These are phyloP conservation scores for Labeo catla DNA, from an alignment of 2,113 vertebrate species.

Conservation along the genomic window DNA sequence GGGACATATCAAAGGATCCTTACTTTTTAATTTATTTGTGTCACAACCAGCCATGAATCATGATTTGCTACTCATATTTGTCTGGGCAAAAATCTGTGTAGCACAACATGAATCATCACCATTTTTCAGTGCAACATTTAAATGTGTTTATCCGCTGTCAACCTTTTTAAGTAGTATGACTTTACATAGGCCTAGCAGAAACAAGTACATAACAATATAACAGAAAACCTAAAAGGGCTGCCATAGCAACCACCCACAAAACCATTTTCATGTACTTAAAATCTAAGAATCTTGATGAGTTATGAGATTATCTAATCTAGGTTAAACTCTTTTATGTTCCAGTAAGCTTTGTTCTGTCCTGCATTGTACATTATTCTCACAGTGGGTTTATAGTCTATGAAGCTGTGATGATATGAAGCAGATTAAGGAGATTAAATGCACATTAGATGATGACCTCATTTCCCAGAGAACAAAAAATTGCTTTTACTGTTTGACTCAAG, in stretches of 20 bases:
- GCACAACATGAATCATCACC: not conserved
- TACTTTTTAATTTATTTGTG: not conserved
- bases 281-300: not conserved
- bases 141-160: not conserved
- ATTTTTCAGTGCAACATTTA: not conserved
- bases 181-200: not conserved
- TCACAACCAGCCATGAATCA: not conserved
- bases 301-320: not conserved
- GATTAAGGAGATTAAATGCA: conserved; percentile 30
- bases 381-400: not conserved
- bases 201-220: not conserved
- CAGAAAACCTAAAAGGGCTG: not conserved
- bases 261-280: not conserved
- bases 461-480: conserved; percentile 23
- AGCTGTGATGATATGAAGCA: not conserved
- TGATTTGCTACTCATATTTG: not conserved
- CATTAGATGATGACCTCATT: conserved; percentile 13
- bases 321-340: not conserved
- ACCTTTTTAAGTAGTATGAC: not conserved
- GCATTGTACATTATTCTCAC: not conserved
- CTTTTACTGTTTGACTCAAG: not conserved
- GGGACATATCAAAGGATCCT: not conserved
- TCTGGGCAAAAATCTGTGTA: not conserved
- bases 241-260: not conserved
- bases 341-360: not conserved